Percentiles rank a stretch among this genome's conserved stretches.
Conservation (phyloP, 2,797 vertebrate species). For the Potorous gilbertii region DNA sequence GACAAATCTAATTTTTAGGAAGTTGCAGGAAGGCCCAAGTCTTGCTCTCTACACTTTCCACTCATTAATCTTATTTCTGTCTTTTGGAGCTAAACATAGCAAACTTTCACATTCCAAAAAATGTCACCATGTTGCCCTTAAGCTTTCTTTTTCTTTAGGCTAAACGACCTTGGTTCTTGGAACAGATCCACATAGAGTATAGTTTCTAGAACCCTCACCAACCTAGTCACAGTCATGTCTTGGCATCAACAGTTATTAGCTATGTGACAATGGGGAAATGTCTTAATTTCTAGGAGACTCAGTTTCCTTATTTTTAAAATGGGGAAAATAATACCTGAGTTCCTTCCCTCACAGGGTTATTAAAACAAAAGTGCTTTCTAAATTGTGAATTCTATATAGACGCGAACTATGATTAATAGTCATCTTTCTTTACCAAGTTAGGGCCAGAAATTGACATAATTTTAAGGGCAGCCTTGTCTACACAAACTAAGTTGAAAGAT, state of each 20-base stretch:
- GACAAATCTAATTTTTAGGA: neutral
- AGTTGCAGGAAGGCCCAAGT: neutral
- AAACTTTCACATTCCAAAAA: neutral
- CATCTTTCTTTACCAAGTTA: neutral
- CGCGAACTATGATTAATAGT: neutral
- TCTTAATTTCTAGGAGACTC: neutral
- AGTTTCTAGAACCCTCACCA: neutral
- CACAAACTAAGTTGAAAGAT: neutral
- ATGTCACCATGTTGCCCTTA: neutral
- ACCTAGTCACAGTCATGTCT: neutral
- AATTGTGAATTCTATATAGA: neutral
- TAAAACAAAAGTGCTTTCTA: neutral
- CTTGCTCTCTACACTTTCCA: neutral
- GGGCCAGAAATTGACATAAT: neutral
- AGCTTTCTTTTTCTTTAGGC: neutral
- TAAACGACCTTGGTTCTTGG: neutral
- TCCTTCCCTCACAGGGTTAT: neutral
- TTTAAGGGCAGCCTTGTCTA: neutral
- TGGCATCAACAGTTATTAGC: neutral
- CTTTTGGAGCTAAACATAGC: neutral
- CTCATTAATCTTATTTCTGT: neutral
- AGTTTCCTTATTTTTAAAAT: neutral
- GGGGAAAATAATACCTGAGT: neutral
- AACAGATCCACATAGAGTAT: neutral
- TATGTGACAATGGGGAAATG: neutral